A percentile compares a stretch with the other conserved stretches of the same genome.
Evolutionary conservation across 2,888 invertebrate species (phyloP).

Genomic region (Exocentrus adspersus): DNA sequence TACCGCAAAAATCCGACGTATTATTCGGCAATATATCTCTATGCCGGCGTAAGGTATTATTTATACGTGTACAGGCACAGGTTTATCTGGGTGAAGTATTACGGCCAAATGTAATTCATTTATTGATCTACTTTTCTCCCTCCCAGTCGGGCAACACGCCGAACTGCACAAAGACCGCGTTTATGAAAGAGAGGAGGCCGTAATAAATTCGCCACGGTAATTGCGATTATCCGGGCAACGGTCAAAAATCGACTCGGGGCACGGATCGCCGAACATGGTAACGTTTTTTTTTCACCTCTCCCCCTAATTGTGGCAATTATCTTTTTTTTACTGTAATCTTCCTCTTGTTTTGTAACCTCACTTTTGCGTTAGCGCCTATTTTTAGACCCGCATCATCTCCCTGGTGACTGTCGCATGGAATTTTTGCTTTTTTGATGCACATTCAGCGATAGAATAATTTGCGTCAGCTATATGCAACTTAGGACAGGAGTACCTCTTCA

Average conservation of each 20-base stretch:
- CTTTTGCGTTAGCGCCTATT: constrained; percentile 33
- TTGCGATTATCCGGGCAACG: constrained; percentile 29
- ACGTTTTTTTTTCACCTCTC: no score
- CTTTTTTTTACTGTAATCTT: constrained; percentile 15
- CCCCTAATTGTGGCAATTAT: constrained; percentile 8
- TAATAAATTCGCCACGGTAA: constrained; percentile 46
- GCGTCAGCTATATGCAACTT: neutral
- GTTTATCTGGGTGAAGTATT: constrained; percentile 57
- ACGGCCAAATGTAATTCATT: constrained; percentile 63
- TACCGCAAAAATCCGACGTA: constrained; percentile 4
- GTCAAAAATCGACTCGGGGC: constrained; percentile 12
- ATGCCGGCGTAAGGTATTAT: constrained; percentile 8
- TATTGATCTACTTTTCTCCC: constrained; percentile 63
- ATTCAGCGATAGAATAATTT: neutral
- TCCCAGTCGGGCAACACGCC: constrained; percentile 48
- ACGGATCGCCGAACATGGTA: constrained; percentile 26
- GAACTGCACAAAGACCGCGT: constrained; percentile 48
- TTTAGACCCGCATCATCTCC: constrained; percentile 10
- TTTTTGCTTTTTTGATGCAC: neutral
- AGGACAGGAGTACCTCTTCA: no score
- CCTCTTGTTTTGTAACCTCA: constrained; percentile 41
- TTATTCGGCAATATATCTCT: neutral
- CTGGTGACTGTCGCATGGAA: constrained; percentile 15
- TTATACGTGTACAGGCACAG: constrained; percentile 31
- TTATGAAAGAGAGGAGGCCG: constrained; percentile 42